Conservation (phyloP, 2,113 vertebrate species). For the Perca schrenkii region DNA sequence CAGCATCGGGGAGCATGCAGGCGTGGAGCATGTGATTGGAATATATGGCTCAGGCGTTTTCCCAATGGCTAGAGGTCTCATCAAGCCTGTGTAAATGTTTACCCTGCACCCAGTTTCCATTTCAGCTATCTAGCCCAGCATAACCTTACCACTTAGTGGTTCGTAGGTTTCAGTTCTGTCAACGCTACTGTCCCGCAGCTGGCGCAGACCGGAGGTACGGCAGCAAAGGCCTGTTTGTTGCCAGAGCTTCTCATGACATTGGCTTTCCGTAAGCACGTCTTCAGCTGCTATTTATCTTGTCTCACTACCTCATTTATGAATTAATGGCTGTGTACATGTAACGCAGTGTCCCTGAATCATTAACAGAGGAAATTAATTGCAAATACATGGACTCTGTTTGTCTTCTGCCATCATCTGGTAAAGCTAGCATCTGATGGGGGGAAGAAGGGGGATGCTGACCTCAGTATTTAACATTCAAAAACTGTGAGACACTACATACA, state of each 20-base stretch:
- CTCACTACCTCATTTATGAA: constrained; percentile 46
- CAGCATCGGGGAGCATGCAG: constrained; percentile 47
- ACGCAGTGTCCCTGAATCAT: constrained; percentile 35
- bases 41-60: constrained; percentile 64
- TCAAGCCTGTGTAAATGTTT: constrained; percentile 82
- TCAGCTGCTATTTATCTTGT: constrained; percentile 42
- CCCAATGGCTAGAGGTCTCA: constrained; percentile 70
- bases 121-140: constrained; percentile 56
- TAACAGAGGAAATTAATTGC: constrained; percentile 33
- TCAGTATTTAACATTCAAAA: constrained; percentile 9
- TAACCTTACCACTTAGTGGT: constrained; percentile 77
- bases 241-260: constrained; percentile 27
- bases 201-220: constrained; percentile 22
- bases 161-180: constrained; percentile 54
- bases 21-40: constrained; percentile 70
- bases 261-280: constrained; percentile 29
- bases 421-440: constrained; percentile 3
- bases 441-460: not conserved
- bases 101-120: constrained; percentile 77
- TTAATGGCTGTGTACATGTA: constrained; percentile 14
- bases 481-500: not conserved
- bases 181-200: constrained; percentile 45
- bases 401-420: not conserved
- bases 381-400: constrained; percentile 4
- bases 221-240: constrained; percentile 17